Base-by-base conservation (phyloP, 2,113 vertebrate genomes). In the Rhinolophus ferrumequinum region DNA sequence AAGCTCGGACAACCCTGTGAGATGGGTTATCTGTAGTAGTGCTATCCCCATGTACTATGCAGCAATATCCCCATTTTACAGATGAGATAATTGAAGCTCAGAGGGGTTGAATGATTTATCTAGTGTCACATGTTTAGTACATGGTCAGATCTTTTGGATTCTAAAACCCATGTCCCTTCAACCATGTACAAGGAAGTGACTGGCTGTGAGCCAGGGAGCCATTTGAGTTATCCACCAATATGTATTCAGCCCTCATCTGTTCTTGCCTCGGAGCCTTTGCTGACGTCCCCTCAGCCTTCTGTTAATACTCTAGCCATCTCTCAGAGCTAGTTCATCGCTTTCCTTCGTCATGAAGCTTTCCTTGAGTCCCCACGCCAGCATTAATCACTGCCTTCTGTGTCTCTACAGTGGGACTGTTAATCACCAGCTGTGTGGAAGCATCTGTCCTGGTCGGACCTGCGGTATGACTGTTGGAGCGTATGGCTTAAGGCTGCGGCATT, bases 401-500 rank as follows among this genome's bases (percentile, higher is more conserved):
- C 41, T 19, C 66, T 8, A 1, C 5, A 30, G n/a, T 7, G 16
- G 18, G 4, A 60, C 8, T 86, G 33, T 56, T 60, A 7, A 47
- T 13, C 19, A 35, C 67, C 41, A 44, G 54, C 28, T 19, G 70
- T 19, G 22, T 8, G 0, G 11, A 44, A 60, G 15, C 58, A 30
- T 14, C 56, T 47, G 41, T 69, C 38, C 35, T 60, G 21, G 6
- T 50, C 73, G 82, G 79, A 21, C 58, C 50, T 67, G 56, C 12
- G 50, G 21, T 15, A 30, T 35, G 21, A 13, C 56, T 24, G 24
- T 70, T 79, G 85, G 79, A 62, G 5, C 0, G 0, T 38, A 56
- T 30, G 6, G 44, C 6, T 26, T 22, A 30, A 60, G 0, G 18
- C 18, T 0, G 2, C 60, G 16, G 6, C 21, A 41, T 44, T 60